A percentile compares a stretch with the other conserved stretches of the same genome.
phyloP scores from a whole-genome alignment of 2,797 vertebrate species.

The Enteromius radiatus region DNA sequence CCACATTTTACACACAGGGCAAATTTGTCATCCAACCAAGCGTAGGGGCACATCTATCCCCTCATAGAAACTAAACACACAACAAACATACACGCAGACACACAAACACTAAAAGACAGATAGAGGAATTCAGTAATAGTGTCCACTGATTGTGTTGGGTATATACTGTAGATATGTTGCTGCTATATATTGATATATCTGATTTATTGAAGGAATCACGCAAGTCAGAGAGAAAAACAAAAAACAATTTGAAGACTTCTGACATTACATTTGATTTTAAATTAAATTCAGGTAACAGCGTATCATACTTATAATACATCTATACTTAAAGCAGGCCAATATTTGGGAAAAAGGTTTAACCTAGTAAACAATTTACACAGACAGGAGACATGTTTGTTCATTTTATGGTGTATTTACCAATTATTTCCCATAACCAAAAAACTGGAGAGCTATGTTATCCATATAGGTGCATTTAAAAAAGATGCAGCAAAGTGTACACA shows the following conservation, averaged over 20 bases:
- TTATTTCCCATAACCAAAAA: not conserved
- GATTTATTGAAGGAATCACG: not conserved
- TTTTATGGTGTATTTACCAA: not conserved
- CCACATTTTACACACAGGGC: constrained; percentile 50
- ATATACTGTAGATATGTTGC: no score
- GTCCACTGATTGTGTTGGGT: not conserved
- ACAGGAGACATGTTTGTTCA: not conserved
- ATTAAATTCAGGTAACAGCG: not conserved
- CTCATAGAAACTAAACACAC: constrained; percentile 10
- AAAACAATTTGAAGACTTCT: not conserved
- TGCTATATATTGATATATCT: not conserved
- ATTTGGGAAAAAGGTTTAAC: not conserved
- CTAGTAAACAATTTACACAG: not conserved
- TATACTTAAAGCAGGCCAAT: not conserved
- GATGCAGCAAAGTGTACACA: constrained; percentile 15
- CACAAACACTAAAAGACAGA: not conserved
- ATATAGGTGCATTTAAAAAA: constrained; percentile 28
- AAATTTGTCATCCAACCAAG: constrained; percentile 39
- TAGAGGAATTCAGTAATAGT: not conserved
- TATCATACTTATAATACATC: not conserved
- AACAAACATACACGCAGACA: not conserved
- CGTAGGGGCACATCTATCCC: constrained; percentile 41
- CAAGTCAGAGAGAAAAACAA: no score
- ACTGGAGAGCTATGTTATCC: not conserved
- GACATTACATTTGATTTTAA: not conserved